phyloP scores from a whole-genome alignment of 2,888 invertebrate genomes.

The Macrostomum cliftonense region DNA sequence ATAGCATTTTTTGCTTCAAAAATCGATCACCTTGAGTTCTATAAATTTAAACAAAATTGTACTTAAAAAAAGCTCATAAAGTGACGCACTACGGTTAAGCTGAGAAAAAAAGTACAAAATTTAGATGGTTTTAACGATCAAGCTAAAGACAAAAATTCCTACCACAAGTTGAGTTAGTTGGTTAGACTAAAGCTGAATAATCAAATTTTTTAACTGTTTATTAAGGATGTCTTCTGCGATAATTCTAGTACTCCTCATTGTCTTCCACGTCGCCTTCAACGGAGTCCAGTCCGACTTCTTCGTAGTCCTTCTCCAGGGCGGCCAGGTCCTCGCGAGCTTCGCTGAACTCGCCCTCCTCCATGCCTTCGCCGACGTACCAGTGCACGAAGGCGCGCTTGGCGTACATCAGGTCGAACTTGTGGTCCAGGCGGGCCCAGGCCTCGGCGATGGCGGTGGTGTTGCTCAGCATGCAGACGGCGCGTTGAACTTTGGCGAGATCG shows the following conservation, averaged over 20 bases:
- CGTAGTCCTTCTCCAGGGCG: slow-evolving; percentile 37
- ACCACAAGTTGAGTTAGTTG: too few species aligned
- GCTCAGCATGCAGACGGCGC: slow-evolving; percentile 65
- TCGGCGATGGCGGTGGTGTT: slow-evolving; percentile 77
- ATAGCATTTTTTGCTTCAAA: too few species aligned
- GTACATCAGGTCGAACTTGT: slow-evolving; percentile 63
- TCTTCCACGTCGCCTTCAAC: slow-evolving; percentile 14
- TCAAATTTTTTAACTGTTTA: too few species aligned
- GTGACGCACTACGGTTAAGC: too few species aligned
- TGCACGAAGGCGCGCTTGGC: slow-evolving; percentile 67
- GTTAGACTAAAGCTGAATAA: too few species aligned
- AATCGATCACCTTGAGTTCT: too few species aligned
- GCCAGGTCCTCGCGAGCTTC: slow-evolving; percentile 65
- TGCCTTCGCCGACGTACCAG: slow-evolving; percentile 62
- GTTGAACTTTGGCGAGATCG: slow-evolving; percentile 47
- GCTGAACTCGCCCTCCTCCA: slow-evolving; percentile 61
- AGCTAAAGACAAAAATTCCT: too few species aligned
- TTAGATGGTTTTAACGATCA: too few species aligned
- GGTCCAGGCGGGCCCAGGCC: slow-evolving; percentile 60
- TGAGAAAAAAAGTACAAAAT: too few species aligned
- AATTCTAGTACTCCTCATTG: slow-evolving; percentile 11
- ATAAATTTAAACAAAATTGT: too few species aligned
- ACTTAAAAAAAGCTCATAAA: too few species aligned
- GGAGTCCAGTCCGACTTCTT: slow-evolving; percentile 36
- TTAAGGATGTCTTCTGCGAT: too few species aligned